These are phyloP conservation scores for Drosophila quadrilineata DNA, from an alignment of 1,140 invertebrate genomes.

Conservation along the genomic window DNA sequence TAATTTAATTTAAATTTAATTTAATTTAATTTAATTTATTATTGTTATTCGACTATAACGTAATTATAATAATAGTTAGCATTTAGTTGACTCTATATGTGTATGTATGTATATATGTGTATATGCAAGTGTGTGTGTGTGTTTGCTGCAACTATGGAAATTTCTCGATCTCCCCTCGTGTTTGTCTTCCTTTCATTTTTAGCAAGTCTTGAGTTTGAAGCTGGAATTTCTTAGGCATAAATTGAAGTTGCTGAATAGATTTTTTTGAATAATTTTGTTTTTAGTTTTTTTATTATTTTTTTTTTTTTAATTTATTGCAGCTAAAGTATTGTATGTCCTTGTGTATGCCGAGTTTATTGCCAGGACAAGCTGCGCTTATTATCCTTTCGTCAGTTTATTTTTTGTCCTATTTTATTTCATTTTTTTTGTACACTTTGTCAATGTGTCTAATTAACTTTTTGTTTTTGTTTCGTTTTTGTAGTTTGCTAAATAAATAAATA, in stretches of 20 bases:
- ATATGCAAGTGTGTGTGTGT: slow-evolving; percentile 31
- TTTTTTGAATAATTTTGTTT: background rate
- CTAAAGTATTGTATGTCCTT: slow-evolving; percentile 49
- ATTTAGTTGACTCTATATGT: too few species aligned
- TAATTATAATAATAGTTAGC: slow-evolving; percentile 73
- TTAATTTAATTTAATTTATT: too few species aligned
- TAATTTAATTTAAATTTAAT: too few species aligned
- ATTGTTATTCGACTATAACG: too few species aligned
- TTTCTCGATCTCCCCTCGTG: background rate
- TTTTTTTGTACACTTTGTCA: slow-evolving; percentile 59
- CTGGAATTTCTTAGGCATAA: slow-evolving; percentile 70
- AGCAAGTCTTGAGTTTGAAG: slow-evolving; percentile 77
- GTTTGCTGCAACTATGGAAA: slow-evolving; percentile 34
- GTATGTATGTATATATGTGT: slow-evolving; percentile 41
- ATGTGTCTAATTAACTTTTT: slow-evolving; percentile 57
- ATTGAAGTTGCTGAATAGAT: slow-evolving; percentile 43
- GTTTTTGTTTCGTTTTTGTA: too few species aligned
- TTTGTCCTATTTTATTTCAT: too few species aligned
- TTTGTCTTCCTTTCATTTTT: slow-evolving; percentile 32
- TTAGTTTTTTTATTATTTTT: slow-evolving; percentile 2
- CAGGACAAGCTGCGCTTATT: slow-evolving; percentile 48
- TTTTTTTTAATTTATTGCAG: slow-evolving; percentile 20
- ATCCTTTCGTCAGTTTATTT: slow-evolving; percentile 64
- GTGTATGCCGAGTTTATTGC: slow-evolving; percentile 32
- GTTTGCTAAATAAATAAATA: slow-evolving; percentile 56